A percentile compares a stretch with the other conserved stretches of the same genome.
Conservation (phyloP, 2,888 invertebrate genomes). For the Phymatocera aterrima region DNA sequence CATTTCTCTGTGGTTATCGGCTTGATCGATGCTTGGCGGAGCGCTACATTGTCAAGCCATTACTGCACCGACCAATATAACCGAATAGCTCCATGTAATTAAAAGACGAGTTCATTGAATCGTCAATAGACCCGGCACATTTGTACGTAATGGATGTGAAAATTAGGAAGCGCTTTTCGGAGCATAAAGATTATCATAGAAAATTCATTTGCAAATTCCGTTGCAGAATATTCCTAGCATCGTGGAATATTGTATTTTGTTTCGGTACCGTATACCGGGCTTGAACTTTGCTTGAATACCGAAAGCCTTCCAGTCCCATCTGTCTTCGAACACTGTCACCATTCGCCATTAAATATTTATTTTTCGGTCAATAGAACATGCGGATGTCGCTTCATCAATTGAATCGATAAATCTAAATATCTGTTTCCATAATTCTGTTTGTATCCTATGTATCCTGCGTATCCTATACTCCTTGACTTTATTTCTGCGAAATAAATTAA, state of each 20-base stretch:
- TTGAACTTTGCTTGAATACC: no score
- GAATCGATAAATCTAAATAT: not conserved
- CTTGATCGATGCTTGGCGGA: slow-evolving; percentile 28
- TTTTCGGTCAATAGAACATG: not conserved
- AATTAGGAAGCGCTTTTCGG: not conserved
- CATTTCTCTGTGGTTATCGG: slow-evolving; percentile 39
- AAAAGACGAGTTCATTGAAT: slow-evolving; percentile 21
- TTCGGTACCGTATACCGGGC: not conserved
- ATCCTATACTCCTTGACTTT: no score
- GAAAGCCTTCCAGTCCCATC: not conserved
- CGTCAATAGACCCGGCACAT: not conserved
- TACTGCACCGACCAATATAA: not conserved
- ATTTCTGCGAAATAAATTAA: no score
- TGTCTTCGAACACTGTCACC: not conserved
- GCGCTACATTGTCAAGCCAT: slow-evolving; percentile 33
- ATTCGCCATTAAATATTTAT: not conserved
- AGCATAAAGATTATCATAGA: not conserved
- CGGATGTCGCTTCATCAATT: not conserved
- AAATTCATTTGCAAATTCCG: not conserved
- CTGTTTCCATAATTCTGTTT: no score
- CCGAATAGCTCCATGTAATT: slow-evolving; percentile 17
- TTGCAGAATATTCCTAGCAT: not conserved
- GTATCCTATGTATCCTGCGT: no score
- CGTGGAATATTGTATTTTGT: not conserved
- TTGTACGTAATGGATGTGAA: not conserved